Evolutionary conservation across 2,113 vertebrate species (phyloP), one percentile per base, ranked within the genome.

Genomic region (Suncus etruscus): DNA sequence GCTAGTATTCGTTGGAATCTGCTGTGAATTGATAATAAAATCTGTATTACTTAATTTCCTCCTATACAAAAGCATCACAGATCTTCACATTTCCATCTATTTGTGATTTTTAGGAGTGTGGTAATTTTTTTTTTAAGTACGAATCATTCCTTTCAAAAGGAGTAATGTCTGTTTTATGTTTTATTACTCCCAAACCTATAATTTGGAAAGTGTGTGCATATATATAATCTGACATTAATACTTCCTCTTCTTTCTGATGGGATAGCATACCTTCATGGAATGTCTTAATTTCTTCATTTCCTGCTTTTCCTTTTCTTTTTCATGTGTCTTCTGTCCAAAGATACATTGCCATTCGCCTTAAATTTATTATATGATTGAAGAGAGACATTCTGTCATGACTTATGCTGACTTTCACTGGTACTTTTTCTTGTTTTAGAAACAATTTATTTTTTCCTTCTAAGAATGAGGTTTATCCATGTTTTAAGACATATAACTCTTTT

Each of bases 211-310:
- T 32, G 77, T 95, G 65, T 91, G 25, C 16, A 72, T 48, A 79
- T 93, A 70, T 90, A 77, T 77, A 66, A 89, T 94, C 86, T 91
- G 74, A 73, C 87, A 76, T 78, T 90, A 96, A 93, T 91, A 84
- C 6, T 96, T 97, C 92, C 95, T 96, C 85, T 74, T 95, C 74
- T 84, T 96, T 95, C 86, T 3, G 48, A 86, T 72, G 82, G 92
- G 89, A 86, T 92, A 94, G 78, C 54, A 94, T 81, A 31, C 72
- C 29, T 96, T 83, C 92, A 79, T 32, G 29, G 91, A 89, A 97
- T 79, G 78, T 97, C 95, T 97, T 96, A 95, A 97, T 97, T 96
- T 95, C 39, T 83, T 45, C 0, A 85, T 95, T 91, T 95, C 95
- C 78, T 93, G 22, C n/a, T 92, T 27, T 93, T 88, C 95, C 81